Evolutionary conservation across 2,888 invertebrate species (phyloP).

Genomic region (Polyommatus iphigenia): DNA sequence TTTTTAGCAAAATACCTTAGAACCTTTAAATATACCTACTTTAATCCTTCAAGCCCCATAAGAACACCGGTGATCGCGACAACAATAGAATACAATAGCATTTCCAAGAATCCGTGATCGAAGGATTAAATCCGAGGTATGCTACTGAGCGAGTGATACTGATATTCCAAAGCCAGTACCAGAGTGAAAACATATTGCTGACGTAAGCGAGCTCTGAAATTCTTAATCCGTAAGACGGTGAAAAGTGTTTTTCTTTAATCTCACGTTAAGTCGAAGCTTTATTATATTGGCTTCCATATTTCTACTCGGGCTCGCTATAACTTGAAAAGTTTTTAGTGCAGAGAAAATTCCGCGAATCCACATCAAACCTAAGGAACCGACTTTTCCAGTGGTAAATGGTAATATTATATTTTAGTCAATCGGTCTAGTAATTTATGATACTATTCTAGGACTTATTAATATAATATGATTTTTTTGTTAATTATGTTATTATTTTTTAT

Average conservation of each 20-base stretch:
- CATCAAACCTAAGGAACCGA: neutral
- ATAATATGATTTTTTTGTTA: too few relatives aligned
- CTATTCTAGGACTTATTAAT: too few relatives aligned
- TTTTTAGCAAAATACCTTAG: too few relatives aligned
- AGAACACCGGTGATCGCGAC: too few relatives aligned
- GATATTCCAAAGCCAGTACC: neutral
- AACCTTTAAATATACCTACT: too few relatives aligned
- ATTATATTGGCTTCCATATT: neutral
- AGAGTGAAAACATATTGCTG: neutral
- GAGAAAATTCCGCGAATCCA: neutral
- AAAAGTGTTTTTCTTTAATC: constrained; percentile 20
- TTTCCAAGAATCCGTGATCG: too few relatives aligned
- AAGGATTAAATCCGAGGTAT: neutral
- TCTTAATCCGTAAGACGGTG: constrained; percentile 6
- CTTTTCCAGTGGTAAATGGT: too few relatives aligned
- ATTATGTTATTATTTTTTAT: neutral
- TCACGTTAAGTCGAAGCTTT: neutral
- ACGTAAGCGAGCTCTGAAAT: neutral
- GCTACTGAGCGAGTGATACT: neutral
- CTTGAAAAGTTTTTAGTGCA: neutral
- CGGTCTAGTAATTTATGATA: too few relatives aligned
- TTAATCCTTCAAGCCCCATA: too few relatives aligned
- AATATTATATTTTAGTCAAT: too few relatives aligned
- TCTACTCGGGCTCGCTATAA: neutral
- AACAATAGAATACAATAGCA: too few relatives aligned